Conservation (phyloP, 2,113 vertebrate species). For the Perca flavescens region DNA sequence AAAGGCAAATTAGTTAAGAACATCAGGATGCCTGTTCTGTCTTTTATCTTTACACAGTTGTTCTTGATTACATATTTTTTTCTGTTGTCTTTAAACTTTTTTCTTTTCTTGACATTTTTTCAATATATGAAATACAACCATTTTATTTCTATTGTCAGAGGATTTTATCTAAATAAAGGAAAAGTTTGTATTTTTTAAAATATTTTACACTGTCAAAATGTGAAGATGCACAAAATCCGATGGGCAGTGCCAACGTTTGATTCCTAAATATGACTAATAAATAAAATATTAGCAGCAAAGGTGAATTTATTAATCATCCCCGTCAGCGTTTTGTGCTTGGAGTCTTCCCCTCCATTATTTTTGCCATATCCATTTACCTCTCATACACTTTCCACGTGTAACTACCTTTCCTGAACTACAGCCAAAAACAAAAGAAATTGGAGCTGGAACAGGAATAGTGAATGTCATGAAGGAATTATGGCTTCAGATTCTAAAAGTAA, state of each 20-base stretch:
- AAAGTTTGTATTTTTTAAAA: neutral
- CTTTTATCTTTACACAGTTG: too few relatives aligned
- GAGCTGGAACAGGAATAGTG: constrained; percentile 53
- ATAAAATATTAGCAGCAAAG: neutral
- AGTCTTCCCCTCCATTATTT: constrained; percentile 15
- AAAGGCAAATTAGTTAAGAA: neutral
- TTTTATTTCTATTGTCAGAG: neutral
- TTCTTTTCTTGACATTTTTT: neutral
- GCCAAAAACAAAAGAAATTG: constrained; percentile 28
- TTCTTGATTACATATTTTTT: too few relatives aligned
- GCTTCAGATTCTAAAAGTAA: constrained; percentile 36
- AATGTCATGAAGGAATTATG: constrained; percentile 44
- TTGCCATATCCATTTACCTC: constrained; percentile 19
- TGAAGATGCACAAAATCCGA: neutral
- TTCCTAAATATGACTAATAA: neutral
- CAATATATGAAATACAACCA: neutral
- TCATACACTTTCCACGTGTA: constrained; percentile 37
- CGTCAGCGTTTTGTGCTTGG: too few relatives aligned
- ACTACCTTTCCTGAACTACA: constrained; percentile 31
- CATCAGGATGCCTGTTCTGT: too few relatives aligned
- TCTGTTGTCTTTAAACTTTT: too few relatives aligned
- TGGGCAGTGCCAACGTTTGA: too few relatives aligned
- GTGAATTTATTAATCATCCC: neutral
- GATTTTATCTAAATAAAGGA: too few relatives aligned
- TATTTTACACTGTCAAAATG: neutral